Conservation (phyloP, 2,888 invertebrate genomes). For the Eupithecia dodoneata region DNA sequence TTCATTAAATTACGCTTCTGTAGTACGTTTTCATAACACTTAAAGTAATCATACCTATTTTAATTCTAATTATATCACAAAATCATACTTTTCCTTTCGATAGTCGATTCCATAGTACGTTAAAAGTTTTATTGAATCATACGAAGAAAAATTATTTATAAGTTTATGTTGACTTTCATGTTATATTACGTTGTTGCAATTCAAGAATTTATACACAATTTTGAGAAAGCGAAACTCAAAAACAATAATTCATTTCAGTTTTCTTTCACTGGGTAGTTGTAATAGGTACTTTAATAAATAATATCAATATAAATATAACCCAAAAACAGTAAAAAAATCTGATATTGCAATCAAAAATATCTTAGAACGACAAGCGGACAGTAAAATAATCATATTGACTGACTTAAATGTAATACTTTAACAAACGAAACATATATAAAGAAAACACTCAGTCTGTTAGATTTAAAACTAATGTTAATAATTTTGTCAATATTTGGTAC, state of each 20-base stretch:
- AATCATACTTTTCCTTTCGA: slow-evolving; percentile 41
- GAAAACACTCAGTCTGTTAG: slow-evolving; percentile 40
- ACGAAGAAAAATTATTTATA: slow-evolving; percentile 20
- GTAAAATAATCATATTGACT: slow-evolving; percentile 21
- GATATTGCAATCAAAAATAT: slow-evolving; percentile 21
- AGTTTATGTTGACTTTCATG: not conserved
- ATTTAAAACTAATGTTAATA: slow-evolving; percentile 38
- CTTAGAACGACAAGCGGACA: slow-evolving; percentile 33
- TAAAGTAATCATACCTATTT: slow-evolving; percentile 35
- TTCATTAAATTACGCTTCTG: slow-evolving; percentile 36
- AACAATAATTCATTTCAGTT: not conserved
- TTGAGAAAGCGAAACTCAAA: not conserved
- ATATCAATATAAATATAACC: too few relatives aligned
- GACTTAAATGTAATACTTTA: slow-evolving; percentile 28
- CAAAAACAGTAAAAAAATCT: not conserved
- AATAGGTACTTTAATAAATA: not conserved
- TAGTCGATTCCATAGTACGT: slow-evolving; percentile 35
- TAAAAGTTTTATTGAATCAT: slow-evolving; percentile 16
- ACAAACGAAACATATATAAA: slow-evolving; percentile 38
- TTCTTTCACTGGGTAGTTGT: slow-evolving; percentile 1
- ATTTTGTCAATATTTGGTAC: slow-evolving; percentile 46
- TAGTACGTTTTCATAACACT: slow-evolving; percentile 39
- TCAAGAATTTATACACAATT: not conserved
- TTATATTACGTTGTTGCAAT: not conserved
- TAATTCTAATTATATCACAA: slow-evolving; percentile 45